Evolutionary conservation across 1,140 invertebrate species (phyloP), one percentile per base, ranked within the genome.

Genomic region (Achatina immaculata): DNA sequence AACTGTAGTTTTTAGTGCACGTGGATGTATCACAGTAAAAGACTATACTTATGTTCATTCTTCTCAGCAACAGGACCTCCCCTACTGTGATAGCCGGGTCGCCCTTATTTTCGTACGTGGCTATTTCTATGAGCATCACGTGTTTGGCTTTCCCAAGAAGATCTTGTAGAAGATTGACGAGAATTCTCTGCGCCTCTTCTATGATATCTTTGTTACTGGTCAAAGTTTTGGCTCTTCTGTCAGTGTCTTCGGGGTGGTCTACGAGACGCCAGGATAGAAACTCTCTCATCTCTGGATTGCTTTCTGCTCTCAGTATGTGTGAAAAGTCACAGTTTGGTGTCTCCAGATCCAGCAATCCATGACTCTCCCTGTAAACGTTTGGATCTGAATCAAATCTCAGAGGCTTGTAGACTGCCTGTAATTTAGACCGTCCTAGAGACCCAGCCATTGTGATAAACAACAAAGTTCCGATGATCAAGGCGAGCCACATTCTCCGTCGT

Each of bases 41-140:
- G n/a, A 85, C 48, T 1, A 86, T 36, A 21, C 71, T 45, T 0
- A 83, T 75, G 19, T 77, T 69, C 71, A 83, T 72, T 38, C 48
- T 66, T 48, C 42, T 48, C 42, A 86, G 45, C 0, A 85, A 21
- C 16, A 38, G 40, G 14, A 82, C 24, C 45, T 86, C 77, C 6
- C 85, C 85, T n/a, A 78, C 81, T 2, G 78, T 81, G 36, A 85
- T 85, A 31, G 82, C 76, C 4, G 83, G 80, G 48, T 86, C 85
- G 4, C 85, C 83, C 65, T 84, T 85, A 75, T 86, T 84, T 36
- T 75, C 48, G 14, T 31, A 81, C 19, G 72, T 24, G 0, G 78
- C 72, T 19, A 85, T 45, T 28, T 85, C 80, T 28, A 86, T 31
- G 1, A 86, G 62, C 38, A 86, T 66, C n/a, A 80, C 85, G 43